Evolutionary conservation across 2,888 invertebrate genomes (phyloP).

Genomic region (Brenthis ino): DNA sequence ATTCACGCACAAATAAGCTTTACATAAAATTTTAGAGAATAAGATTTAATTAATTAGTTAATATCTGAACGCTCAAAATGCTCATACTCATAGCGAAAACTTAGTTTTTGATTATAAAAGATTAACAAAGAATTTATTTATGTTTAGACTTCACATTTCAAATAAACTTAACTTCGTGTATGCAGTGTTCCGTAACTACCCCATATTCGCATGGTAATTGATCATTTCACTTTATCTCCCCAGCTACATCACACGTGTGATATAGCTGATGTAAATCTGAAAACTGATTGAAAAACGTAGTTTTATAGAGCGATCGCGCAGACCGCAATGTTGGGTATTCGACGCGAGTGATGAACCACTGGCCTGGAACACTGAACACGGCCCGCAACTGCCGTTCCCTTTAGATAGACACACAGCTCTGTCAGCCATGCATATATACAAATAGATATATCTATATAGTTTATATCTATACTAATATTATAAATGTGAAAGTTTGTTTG

Average conservation of each 20-base stretch:
- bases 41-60: no score
- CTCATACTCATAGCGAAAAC: no score
- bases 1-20: no score
- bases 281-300: constrained; percentile 32
- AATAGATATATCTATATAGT: constrained; percentile 3
- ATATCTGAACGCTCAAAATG: no score
- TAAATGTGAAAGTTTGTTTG: no score
- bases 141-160: no score
- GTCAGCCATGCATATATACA: constrained; percentile 18
- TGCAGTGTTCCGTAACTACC: neutral
- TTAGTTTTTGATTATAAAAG: no score
- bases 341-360: constrained; percentile 67
- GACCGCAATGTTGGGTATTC: constrained; percentile 44
- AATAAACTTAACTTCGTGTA: no score
- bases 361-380: constrained; percentile 77
- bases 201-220: constrained; percentile 2
- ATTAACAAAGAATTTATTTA: no score
- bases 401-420: constrained; percentile 40
- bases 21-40: no score
- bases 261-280: constrained; percentile 23
- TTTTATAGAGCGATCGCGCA: constrained; percentile 48
- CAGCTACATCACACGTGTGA: constrained; percentile 7
- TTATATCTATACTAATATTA: no score
- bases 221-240: neutral
- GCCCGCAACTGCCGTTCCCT: constrained; percentile 53